A percentile compares a stretch with the other conserved stretches of the same genome.
Evolutionary conservation across 53 echinoderm and acorn worm genomes (phyloP).

Genomic region (Temnopleurus reevesii): DNA sequence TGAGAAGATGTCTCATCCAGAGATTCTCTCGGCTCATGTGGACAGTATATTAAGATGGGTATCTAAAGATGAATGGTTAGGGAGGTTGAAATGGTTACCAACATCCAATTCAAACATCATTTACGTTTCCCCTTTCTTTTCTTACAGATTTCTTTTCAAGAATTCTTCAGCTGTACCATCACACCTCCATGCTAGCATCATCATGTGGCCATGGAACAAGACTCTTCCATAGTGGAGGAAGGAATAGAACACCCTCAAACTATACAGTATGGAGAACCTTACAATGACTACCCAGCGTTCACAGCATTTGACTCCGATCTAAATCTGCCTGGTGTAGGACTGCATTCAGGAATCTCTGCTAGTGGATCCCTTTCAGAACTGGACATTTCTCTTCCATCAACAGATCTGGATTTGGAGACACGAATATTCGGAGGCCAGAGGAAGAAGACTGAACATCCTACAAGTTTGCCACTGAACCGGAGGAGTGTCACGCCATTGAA

Average conservation of each 20-base stretch:
- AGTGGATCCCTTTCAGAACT: conserved; percentile 38
- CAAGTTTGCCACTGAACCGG: not conserved
- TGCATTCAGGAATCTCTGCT: not conserved
- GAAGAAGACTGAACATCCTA: not conserved
- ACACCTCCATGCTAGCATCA: conserved; percentile 3
- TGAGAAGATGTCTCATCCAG: too few species aligned
- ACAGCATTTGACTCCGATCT: conserved; percentile 36
- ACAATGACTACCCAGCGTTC: conserved; percentile 3
- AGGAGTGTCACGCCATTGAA: not conserved
- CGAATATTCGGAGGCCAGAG: conserved; percentile 31
- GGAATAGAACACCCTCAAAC: not conserved
- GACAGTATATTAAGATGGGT: not conserved
- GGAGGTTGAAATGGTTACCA: too few species aligned
- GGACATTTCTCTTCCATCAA: conserved; percentile 41
- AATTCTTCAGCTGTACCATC: not conserved
- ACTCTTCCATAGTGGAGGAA: conserved; percentile 10
- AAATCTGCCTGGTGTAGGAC: not conserved
- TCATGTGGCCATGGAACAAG: conserved; percentile 62
- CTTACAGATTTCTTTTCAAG: not conserved
- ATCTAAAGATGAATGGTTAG: not conserved
- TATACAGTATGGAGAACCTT: not conserved
- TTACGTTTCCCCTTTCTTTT: not conserved
- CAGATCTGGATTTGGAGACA: conserved; percentile 47
- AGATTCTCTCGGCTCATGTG: not conserved
- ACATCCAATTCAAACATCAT: not conserved